These are phyloP conservation scores for Bovichtus diacanthus DNA, from an alignment of 2,797 vertebrate species.

Conservation along the genomic window DNA sequence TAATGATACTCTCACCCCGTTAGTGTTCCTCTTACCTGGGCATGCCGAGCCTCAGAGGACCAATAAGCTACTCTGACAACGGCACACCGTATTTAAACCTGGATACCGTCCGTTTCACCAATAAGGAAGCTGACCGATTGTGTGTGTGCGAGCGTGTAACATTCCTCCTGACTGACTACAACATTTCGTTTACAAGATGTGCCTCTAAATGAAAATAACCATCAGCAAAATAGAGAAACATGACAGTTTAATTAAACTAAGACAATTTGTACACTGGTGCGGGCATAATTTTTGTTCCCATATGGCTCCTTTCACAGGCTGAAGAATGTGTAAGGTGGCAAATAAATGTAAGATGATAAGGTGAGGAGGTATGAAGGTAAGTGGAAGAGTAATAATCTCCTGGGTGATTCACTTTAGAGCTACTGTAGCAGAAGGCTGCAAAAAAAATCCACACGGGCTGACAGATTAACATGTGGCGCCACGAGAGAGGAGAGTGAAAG, in stretches of 20 bases:
- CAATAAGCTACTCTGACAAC: conserved; percentile 31
- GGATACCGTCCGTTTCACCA: conserved; percentile 11
- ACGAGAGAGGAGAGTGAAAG: background rate
- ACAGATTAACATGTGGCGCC: conserved; percentile 1
- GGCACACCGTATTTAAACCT: conserved; percentile 41
- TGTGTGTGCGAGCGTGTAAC: conserved; percentile 4
- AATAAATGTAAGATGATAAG: conserved; percentile 41
- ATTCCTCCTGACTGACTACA: conserved; percentile 39
- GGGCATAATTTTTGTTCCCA: conserved; percentile 50
- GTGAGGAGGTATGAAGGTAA: conserved; percentile 36
- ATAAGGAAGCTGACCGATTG: conserved; percentile 18
- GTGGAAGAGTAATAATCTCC: conserved; percentile 47
- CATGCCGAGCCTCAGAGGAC: conserved; percentile 13
- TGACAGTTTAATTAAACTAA: conserved; percentile 76
- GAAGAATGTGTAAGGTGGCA: background rate
- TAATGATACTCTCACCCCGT: background rate
- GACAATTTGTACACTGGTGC: conserved; percentile 42
- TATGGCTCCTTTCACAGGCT: conserved; percentile 50
- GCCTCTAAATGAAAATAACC: conserved; percentile 62
- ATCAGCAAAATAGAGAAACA: conserved; percentile 70
- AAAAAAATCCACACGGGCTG: conserved; percentile 23
- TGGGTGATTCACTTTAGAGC: conserved; percentile 26
- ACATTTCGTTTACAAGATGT: conserved; percentile 57
- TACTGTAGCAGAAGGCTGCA: conserved; percentile 1
- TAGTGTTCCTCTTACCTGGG: conserved; percentile 1